Base-by-base conservation (phyloP, 1,140 invertebrate species). In the Acromyrmex charruanus region DNA sequence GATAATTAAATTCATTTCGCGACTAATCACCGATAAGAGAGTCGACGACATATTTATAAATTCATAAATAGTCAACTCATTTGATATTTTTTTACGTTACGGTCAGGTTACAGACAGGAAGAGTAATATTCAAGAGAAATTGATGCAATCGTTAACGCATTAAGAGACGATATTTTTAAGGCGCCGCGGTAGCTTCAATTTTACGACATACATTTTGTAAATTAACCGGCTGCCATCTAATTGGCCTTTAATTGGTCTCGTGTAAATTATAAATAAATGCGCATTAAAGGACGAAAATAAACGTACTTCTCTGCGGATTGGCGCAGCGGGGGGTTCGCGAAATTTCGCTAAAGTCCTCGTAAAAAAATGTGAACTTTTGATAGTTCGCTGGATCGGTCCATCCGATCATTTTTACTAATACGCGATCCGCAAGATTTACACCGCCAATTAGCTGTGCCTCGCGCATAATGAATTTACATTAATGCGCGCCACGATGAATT, bases 401-500 rank as follows among this genome's bases (percentile, higher is more conserved):
- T 25, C 12, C 35, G 53, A 5, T 9, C 39, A 25, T 61, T 82
- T 74, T 82, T 82, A 82, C 61, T 82, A 82, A 82, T 59, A 58
- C 55, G 35, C 35, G 66, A 59, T 44, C 66, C 66, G 25, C 80
- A 58, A 82, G 68, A 82, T 82, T 82, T 82, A 82, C 39, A 68
- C 55, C 66, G 55, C 68, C 80, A 82, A 82, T 82, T 82, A 82
- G 68, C 80, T 51, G 80, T 82, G 80, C 68, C 80, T 82, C 55
- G 80, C 80, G 53, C 80, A 74, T 82, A 82, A 82, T 82, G 68
- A 82, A 82, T 82, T 82, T 82, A 82, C 68, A 61, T 82, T 82
- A 82, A 82, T 82, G 66, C 68, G 68, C 80, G 25, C 80, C 80
- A 82, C 80, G 68, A 68, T 82, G 80, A 82, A 82, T 82, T 82